A percentile compares a stretch with the other conserved stretches of the same genome.
These are phyloP conservation scores for Apostichopus parvimensis DNA, from an alignment of 35 echinoderm and acorn worm species.

Conservation along the genomic window DNA sequence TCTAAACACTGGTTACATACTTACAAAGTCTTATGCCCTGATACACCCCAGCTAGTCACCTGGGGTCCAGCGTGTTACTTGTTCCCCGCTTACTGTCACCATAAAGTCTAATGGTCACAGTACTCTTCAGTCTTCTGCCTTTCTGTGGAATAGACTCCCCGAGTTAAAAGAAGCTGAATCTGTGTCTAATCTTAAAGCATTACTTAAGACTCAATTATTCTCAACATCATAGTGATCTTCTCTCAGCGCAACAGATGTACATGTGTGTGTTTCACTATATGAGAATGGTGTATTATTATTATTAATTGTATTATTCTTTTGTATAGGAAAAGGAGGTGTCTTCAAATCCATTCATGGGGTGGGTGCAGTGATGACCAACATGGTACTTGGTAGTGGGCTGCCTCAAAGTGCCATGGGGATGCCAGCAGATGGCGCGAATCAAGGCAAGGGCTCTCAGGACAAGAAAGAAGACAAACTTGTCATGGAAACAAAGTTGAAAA, in stretches of 20 bases:
- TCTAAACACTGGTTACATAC: too few species aligned
- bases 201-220: too few species aligned
- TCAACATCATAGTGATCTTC: not conserved
- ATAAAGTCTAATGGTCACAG: too few species aligned
- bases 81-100: too few species aligned
- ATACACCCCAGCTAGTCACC: too few species aligned
- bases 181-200: too few species aligned
- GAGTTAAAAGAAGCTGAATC: too few species aligned
- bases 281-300: not conserved
- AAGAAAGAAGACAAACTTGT: slow-evolving; percentile 94
- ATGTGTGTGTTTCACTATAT: not conserved
- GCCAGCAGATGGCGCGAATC: not conserved
- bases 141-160: too few species aligned
- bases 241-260: not conserved
- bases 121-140: too few species aligned
- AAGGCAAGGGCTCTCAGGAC: slow-evolving; percentile 42
- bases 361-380: slow-evolving; percentile 97
- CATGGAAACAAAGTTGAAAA: slow-evolving; percentile 99
- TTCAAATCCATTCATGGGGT: slow-evolving; percentile 93
- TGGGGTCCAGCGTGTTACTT: too few species aligned
- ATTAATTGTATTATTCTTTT: not conserved
- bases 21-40: too few species aligned
- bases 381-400: slow-evolving; percentile 90
- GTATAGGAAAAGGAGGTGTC: slow-evolving; percentile 88
- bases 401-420: slow-evolving; percentile 46